phyloP scores from a whole-genome alignment of 2,888 invertebrate species.

The Ichneumoninae sp. region DNA sequence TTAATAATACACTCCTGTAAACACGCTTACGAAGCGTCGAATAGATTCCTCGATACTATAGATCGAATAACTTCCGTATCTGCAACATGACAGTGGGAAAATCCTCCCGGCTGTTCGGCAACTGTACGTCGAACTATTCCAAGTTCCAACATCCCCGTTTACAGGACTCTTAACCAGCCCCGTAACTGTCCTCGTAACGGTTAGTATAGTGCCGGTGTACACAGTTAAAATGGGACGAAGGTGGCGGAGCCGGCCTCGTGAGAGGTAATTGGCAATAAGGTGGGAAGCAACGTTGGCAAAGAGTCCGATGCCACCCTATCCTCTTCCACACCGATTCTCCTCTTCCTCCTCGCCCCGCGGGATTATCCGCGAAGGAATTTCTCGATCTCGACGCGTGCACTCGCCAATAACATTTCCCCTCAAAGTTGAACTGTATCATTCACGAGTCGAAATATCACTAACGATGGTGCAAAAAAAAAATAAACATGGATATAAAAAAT shows the following conservation, averaged over 20 bases:
- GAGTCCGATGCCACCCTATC: conserved; percentile 34
- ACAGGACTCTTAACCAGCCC: conserved; percentile 67
- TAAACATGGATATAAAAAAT: neutral
- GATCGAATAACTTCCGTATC: neutral
- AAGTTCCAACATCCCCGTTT: conserved; percentile 66
- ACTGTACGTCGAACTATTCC: conserved; percentile 43
- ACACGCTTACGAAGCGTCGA: neutral
- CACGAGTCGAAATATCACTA: neutral
- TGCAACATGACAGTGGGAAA: neutral
- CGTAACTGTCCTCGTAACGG: conserved; percentile 69
- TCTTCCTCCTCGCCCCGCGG: conserved; percentile 19
- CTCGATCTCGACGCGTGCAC: conserved; percentile 27
- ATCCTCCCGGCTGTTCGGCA: neutral
- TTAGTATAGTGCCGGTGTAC: conserved; percentile 61
- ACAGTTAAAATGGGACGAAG: conserved; percentile 27
- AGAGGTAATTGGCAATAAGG: conserved; percentile 71
- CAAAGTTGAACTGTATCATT: neutral
- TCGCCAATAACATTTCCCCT: conserved; percentile 38
- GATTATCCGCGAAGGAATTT: conserved; percentile 35
- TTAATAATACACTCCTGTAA: neutral
- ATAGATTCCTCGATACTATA: neutral
- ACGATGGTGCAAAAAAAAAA: neutral
- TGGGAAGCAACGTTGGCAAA: conserved; percentile 44
- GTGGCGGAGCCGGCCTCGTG: conserved; percentile 30
- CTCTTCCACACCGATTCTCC: conserved; percentile 17